Base-by-base conservation (phyloP, 2,113 vertebrate genomes). In the Pseudorasbora parva region DNA sequence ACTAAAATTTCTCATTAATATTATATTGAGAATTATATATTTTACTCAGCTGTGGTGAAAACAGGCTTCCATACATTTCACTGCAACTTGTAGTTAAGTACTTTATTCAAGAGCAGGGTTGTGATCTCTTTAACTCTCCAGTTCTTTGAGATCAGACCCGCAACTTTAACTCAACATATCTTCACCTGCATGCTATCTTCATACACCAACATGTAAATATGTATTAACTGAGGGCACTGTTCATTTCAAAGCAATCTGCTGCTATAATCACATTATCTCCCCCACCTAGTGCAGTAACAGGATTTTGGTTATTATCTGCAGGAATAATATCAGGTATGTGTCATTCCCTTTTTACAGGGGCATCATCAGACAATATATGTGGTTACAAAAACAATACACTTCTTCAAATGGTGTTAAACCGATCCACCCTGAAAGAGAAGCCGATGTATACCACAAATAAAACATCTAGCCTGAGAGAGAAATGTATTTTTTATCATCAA, bases 251-350 rank as follows among this genome's bases (percentile, higher is more conserved):
- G 45, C 43, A 45, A 49, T 83, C 15, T 78, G 37, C 64, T 33
- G 45, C 30, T 73, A 74, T 86, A 88, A 86, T 89, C 86, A 89
- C 62, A 86, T 88, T 89, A 90, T 82, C 62, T 9, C 47, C 84
- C 51, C 3, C 27, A 56, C 17, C 87, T 60, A 91, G 85, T 88
- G 56, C 84, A 88, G 64, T 86, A 81, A 66, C 84, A 74, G 80
- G 83, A 59, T 69, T 83, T 54, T 45, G 80, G 84, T 84, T 81
- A 87, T 90, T 88, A 75, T 88, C 77, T 81, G 79, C 83, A 71
- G 25, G 76, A 84, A 56, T 88, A 82, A 69, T 82, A 90, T 86
- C 83, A 83, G 68, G 84, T 85, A 74, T 84, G 57, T 82, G 83
- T 25, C 84, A 77, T 85, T 89, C 51, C 37, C 23, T 11, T 23